A percentile compares a stretch with the other conserved stretches of the same genome.
phyloP scores from a whole-genome alignment of 53 echinoderm and acorn worm genomes.

The Luidia sarsii region DNA sequence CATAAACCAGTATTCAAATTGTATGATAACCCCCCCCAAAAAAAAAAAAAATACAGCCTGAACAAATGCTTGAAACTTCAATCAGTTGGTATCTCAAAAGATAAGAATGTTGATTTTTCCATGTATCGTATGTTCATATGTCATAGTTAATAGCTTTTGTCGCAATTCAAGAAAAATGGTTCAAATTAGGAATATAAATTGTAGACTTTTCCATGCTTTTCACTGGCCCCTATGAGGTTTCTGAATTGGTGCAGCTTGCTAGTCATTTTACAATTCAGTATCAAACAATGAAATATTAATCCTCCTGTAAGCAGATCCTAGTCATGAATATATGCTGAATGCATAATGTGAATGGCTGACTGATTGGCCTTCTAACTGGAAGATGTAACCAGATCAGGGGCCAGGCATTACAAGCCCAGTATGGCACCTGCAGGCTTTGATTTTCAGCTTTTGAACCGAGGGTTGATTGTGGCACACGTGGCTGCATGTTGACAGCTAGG shows the following conservation, averaged over 20 bases:
- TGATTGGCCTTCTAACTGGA: not conserved
- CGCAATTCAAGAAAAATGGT: too few species aligned
- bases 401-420: constrained; percentile 14
- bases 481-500: constrained; percentile 9
- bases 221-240: not conserved
- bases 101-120: too few species aligned
- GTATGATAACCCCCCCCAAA: too few species aligned
- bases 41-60: too few species aligned
- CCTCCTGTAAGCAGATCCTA: constrained; percentile 35
- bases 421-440: constrained; percentile 22
- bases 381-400: constrained; percentile 47
- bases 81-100: too few species aligned
- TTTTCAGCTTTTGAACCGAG: constrained; percentile 38
- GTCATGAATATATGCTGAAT: constrained; percentile 46
- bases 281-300: constrained; percentile 42
- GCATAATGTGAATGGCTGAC: not conserved
- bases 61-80: too few species aligned
- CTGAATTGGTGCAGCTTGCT: not conserved
- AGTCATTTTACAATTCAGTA: not conserved
- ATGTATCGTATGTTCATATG: too few species aligned
- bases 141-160: too few species aligned
- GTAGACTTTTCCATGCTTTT: too few species aligned
- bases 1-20: too few species aligned
- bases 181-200: too few species aligned
- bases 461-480: not conserved